Evolutionary conservation across 2,797 vertebrate genomes (phyloP), one percentile per base, ranked within the genome.

Genomic region (Danio albolineatus): DNA sequence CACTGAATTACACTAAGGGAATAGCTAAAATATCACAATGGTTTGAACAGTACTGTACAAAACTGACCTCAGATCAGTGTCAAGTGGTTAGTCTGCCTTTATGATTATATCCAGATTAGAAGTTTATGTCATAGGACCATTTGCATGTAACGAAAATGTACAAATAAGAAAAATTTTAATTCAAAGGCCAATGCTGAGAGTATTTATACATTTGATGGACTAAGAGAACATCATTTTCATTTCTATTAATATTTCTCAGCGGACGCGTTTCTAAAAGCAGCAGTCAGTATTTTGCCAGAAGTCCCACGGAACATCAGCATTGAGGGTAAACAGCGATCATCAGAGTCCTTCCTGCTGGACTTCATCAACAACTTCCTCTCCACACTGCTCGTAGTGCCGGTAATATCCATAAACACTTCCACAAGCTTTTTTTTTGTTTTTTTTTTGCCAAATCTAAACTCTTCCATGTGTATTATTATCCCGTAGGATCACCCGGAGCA

Each of bases 361-460:
- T 98, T 98, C 89, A 95, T 98, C 78, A 97, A 94, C 89, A 98
- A 96, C 85, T 97, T 99, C 87, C 93, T 99, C 83, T 94, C 97
- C 46, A 96, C 95, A 0, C 89, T 99, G 61, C 90, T 99, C 0
- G 95, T 98, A 38, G 95, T 99, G 78, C 98, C 98, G 89, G 98
- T 99, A 94, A 88, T 91, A 19, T 62, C 4, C 53, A 2, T n/a
- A 48, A 43, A 62, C 21, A 36, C 61, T 36, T 36, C 1, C 8
- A n/a, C 4, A 1, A 17, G 49, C 4, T 2, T 16, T 41, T n/a
- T n/a, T n/a, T 1, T 28, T n/a, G n/a, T n/a, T n/a, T 1, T 28
- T 28, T 28, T 28, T 28, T 28, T 28, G 3, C 28, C 28, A 28
- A 1, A 28, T 28, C 1, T 28, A 28, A 28, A 28, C 28, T 28